Percentiles rank a stretch among this genome's conserved stretches.
These are phyloP conservation scores for Campoletis sonorensis DNA, from an alignment of 1,140 invertebrate species.

Conservation along the genomic window DNA sequence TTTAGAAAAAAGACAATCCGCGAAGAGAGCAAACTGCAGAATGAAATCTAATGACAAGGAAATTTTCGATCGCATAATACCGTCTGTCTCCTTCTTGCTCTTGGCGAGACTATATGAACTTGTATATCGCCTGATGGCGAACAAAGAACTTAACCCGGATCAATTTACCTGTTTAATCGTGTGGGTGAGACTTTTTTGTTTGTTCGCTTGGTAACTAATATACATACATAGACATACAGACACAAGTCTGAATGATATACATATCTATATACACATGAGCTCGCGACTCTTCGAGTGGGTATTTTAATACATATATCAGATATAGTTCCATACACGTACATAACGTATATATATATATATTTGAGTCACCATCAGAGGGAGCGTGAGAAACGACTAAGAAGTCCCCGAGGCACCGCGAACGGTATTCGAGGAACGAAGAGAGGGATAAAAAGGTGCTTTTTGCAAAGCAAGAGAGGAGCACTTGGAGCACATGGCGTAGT, in stretches of 20 bases:
- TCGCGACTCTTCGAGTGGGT: constrained; percentile 9
- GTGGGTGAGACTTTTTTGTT: constrained; percentile 2
- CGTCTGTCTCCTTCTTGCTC: not conserved
- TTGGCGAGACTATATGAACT: not conserved
- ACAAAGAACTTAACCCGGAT: constrained; percentile 10
- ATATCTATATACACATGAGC: not conserved
- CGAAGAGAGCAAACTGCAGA: constrained; percentile 8
- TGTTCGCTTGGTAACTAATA: not conserved
- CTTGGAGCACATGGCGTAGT: not conserved
- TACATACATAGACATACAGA: no score
- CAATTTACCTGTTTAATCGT: constrained; percentile 7
- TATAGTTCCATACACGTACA: not conserved
- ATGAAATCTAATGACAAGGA: not conserved
- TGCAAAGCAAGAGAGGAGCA: not conserved
- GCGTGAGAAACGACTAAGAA: constrained; percentile 22
- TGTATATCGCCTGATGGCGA: not conserved
- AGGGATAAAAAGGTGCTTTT: not conserved
- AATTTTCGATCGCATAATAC: not conserved
- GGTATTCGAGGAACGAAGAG: constrained; percentile 10
- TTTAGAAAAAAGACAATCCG: not conserved
- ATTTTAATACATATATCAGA: not conserved
- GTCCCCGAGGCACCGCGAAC: not conserved
- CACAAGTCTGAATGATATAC: not conserved
- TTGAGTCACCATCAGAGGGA: constrained; percentile 4
- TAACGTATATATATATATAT: not conserved